Evolutionary conservation across 2,888 invertebrate species (phyloP).

Genomic region (Oscheius myriophilus): DNA sequence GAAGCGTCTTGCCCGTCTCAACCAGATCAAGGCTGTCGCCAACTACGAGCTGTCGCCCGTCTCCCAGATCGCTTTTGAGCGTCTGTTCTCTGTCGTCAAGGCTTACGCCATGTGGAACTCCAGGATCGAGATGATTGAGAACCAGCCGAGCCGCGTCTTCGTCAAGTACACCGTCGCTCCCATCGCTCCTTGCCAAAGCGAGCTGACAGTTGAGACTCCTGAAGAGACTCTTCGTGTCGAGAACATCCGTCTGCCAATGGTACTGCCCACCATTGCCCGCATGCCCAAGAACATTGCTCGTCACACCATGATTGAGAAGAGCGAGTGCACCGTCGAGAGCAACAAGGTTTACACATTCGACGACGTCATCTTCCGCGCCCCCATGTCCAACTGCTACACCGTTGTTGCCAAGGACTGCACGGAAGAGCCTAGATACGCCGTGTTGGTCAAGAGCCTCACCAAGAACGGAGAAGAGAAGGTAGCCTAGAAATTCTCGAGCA

Average conservation of each 20-base stretch:
- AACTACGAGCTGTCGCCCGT: conserved; percentile 51
- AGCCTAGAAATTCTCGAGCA: neutral
- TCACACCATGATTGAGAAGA: conserved; percentile 27
- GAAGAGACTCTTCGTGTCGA: conserved; percentile 45
- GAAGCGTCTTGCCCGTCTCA: conserved; percentile 42
- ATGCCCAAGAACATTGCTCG: conserved; percentile 24
- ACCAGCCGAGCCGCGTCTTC: conserved; percentile 41
- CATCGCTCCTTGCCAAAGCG: conserved; percentile 48
- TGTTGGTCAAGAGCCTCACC: conserved; percentile 68
- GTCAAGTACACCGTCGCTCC: conserved; percentile 62
- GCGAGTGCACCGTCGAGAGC: conserved; percentile 44
- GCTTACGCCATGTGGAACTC: conserved; percentile 52
- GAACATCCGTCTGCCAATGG: conserved; percentile 43
- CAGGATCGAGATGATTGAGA: conserved; percentile 31
- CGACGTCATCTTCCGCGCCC: conserved; percentile 58
- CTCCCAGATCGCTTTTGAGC: conserved; percentile 39
- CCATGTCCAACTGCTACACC: conserved; percentile 70
- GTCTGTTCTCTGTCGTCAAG: conserved; percentile 54
- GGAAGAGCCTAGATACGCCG: conserved; percentile 69
- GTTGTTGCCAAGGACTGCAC: conserved; percentile 73
- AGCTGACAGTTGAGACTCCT: conserved; percentile 61
- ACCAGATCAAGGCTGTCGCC: conserved; percentile 46
- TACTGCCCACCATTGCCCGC: conserved; percentile 34
- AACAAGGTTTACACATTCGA: conserved; percentile 68
- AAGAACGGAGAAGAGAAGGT: conserved; percentile 52